Base-by-base conservation (phyloP, 2,797 vertebrate species). In the Chaunax sp. region DNA sequence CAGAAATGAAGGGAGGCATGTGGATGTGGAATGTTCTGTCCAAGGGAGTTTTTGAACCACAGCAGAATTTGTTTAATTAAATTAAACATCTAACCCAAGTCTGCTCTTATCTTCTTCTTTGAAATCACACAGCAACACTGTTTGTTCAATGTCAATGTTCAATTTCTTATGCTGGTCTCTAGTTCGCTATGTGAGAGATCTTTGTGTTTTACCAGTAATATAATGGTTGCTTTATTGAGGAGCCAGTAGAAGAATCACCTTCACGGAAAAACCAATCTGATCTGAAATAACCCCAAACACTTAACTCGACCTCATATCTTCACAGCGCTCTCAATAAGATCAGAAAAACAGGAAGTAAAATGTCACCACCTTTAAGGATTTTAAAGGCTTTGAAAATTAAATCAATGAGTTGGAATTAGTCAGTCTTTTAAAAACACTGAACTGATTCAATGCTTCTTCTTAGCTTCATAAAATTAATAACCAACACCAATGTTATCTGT, bases 301-400 rank as follows among this genome's bases (percentile, higher is more conserved):
- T 40, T 6, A 43, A 14, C n/a, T 18, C 15, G 2, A 18, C 11
- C 4, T 11, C 43, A 40, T 40, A 6, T 35, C 49, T 28, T 54
- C 30, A 69, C 59, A 71, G 59, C 71, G 30, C 45, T 51, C 22
- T 8, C 45, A 70, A 18, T 23, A 55, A 12, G 16, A 26, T 60
- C 57, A 15, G 14, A 9, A 47, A 56, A 30, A 51, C 64, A 64
- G 11, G n/a, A n/a, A n/a, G n/a, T n/a, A n/a, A n/a, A n/a, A n/a
- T n/a, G n/a, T n/a, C n/a, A n/a, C n/a, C n/a, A n/a, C n/a, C n/a
- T n/a, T n/a, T n/a, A n/a, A n/a, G n/a, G n/a, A n/a, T n/a, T n/a
- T n/a, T n/a, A n/a, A n/a, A n/a, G n/a, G 9, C 51, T 33, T 12
- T 20, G 1, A 56, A 30, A 15, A 46, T 33, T 0, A 50, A 51